Evolutionary conservation across 1,140 invertebrate genomes (phyloP), one percentile per base, ranked within the genome.

Genomic region (Drosophila guanche): DNA sequence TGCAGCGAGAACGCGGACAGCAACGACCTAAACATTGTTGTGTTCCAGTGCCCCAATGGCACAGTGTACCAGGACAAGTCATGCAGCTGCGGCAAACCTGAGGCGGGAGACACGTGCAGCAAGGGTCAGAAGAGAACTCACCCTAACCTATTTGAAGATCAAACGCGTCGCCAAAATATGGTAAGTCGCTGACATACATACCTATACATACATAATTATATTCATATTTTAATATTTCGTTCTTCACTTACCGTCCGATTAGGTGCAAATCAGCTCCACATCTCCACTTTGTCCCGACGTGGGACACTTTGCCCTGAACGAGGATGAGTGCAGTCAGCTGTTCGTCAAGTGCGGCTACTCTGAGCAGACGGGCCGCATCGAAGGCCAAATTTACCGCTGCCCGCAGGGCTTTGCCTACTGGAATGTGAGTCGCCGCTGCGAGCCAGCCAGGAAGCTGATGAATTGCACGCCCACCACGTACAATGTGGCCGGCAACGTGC

Each of bases 391-490:
- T 6, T 95, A 95, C 89, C 94, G 95, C 80, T 97, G 96, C 92
- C 96, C 96, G 0, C 91, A 94, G 86, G 94, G 94, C 6, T 96
- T 94, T 75, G 92, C 94, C 0, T 97, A 95, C 79, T 97, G 95
- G 95, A 93, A 94, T 40, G 93, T 95, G 1, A 96, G 95, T 61
- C 93, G 94, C 89, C 93, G 95, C 79, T 97, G 96, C 77, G 95
- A 97, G 91, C 86, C 79, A 2, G 51, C 74, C 7, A 69, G 56
- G 37, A 91, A 91, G 42, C 61, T 91, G 16, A 47, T 51, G 42
- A 86, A 71, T 55, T 91, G 90, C 69, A 68, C 37, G 1, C 61
- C 76, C 3, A 51, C 72, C 42, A 72, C 60, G 16, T 83, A 83
- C 65, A 89, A 90, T 67, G 63, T 78, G 37, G 75, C 67, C n/a